These are phyloP conservation scores for Scomberomorus guttatus DNA, from an alignment of 2,797 vertebrate species.

Conservation along the genomic window DNA sequence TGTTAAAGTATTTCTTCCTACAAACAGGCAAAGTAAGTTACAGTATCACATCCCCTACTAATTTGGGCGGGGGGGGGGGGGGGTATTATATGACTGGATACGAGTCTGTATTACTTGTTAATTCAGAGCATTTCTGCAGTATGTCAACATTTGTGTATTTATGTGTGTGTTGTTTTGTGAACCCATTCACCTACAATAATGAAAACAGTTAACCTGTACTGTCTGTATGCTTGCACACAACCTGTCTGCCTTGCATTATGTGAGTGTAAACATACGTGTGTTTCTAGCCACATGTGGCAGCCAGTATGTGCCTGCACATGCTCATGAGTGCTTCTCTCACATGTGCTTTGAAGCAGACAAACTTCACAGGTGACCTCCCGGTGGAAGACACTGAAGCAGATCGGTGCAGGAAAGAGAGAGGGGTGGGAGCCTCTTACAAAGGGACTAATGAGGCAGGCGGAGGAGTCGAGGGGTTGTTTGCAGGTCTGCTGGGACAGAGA, in stretches of 20 bases:
- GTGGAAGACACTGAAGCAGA: constrained; percentile 50
- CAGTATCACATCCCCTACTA: background rate
- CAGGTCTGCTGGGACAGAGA: constrained; percentile 50
- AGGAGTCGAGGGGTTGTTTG: constrained; percentile 29
- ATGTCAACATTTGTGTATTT: background rate
- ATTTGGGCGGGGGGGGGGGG: background rate
- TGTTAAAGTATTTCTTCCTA: background rate
- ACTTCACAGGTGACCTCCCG: constrained; percentile 68
- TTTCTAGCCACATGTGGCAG: constrained; percentile 22
- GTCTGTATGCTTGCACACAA: background rate
- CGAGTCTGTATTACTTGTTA: background rate
- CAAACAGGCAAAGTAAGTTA: background rate
- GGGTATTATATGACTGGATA: background rate
- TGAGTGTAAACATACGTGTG: background rate
- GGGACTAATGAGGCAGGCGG: constrained; percentile 65
- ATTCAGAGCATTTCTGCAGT: background rate
- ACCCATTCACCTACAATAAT: background rate
- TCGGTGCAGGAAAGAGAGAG: constrained; percentile 2
- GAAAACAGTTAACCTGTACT: background rate
- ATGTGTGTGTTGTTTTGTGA: background rate
- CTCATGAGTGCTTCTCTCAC: constrained; percentile 15
- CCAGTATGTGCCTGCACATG: constrained; percentile 15
- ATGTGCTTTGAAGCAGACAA: constrained; percentile 37
- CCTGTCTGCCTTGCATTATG: background rate
- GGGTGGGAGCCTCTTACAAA: constrained; percentile 39